Conservation (phyloP, 1,140 invertebrate species). For the Phocides pigmalion region DNA sequence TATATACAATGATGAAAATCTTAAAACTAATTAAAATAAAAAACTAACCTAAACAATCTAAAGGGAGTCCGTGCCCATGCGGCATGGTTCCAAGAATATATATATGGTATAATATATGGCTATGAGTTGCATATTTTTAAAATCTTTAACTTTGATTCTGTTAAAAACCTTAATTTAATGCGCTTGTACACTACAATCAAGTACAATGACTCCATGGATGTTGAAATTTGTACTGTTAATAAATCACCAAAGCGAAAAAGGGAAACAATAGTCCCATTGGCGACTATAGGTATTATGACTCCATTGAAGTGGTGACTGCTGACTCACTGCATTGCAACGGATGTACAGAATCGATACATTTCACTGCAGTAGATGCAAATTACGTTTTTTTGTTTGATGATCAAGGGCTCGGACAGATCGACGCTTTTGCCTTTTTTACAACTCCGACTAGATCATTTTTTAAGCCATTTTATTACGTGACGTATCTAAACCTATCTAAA, state of each 20-base stretch:
- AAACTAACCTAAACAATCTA: too few species aligned
- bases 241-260: constrained; percentile 25
- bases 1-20: too few species aligned
- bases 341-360: constrained; percentile 34
- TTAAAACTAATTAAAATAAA: too few species aligned
- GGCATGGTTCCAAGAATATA: too few species aligned
- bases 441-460: too few species aligned
- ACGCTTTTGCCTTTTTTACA: neutral
- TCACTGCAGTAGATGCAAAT: constrained; percentile 37
- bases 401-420: constrained; percentile 24
- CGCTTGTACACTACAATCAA: neutral
- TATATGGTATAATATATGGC: too few species aligned
- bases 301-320: constrained; percentile 29
- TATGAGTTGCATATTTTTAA: too few species aligned
- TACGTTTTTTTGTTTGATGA: constrained; percentile 35
- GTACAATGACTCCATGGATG: constrained; percentile 1
- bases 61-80: too few species aligned
- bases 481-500: too few species aligned
- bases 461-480: too few species aligned
- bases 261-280: constrained; percentile 30
- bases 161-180: too few species aligned
- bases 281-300: constrained; percentile 12
- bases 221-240: constrained; percentile 17
- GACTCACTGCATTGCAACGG: constrained; percentile 36
- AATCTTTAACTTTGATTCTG: too few species aligned